These are phyloP conservation scores for Pammene aurita DNA, from an alignment of 2,888 invertebrate genomes.

Conservation along the genomic window DNA sequence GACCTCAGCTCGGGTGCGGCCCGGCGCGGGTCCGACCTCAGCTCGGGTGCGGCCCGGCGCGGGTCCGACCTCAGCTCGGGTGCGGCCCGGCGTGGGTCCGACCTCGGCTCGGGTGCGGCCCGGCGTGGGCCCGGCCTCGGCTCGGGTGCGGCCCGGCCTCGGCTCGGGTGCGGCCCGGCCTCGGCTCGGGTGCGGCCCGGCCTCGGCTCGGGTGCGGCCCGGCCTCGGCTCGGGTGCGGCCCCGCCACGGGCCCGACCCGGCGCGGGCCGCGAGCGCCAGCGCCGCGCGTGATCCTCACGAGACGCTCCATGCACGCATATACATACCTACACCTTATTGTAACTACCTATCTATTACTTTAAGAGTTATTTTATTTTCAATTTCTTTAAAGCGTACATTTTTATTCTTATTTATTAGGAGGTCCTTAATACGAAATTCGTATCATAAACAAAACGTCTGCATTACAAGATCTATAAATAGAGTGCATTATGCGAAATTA, in stretches of 20 bases:
- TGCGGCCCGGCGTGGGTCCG: constrained; percentile 11
- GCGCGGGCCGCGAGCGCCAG: constrained; percentile 31
- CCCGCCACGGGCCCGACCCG: constrained; percentile 18
- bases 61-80: constrained; percentile 12
- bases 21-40: too few relatives aligned
- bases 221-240: constrained; percentile 27
- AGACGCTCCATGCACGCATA: constrained; percentile 67
- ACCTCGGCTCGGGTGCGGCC: not conserved
- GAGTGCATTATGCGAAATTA: constrained; percentile 66
- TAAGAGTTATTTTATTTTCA: constrained; percentile 74
- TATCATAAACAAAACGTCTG: constrained; percentile 61
- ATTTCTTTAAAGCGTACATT: constrained; percentile 84
- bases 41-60: constrained; percentile 25
- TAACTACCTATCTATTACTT: constrained; percentile 78
- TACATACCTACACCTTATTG: constrained; percentile 73
- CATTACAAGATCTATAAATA: constrained; percentile 62
- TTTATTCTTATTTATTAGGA: constrained; percentile 79
- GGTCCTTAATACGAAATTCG: constrained; percentile 73
- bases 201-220: not conserved
- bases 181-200: not conserved
- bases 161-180: not conserved
- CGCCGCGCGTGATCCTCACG: constrained; percentile 42
- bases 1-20: not conserved
- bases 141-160: constrained; percentile 13
- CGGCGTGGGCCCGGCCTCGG: not conserved